Evolutionary conservation across 2,888 invertebrate genomes (phyloP), one percentile per base, ranked within the genome.

Genomic region (Stenichneumon culpator): DNA sequence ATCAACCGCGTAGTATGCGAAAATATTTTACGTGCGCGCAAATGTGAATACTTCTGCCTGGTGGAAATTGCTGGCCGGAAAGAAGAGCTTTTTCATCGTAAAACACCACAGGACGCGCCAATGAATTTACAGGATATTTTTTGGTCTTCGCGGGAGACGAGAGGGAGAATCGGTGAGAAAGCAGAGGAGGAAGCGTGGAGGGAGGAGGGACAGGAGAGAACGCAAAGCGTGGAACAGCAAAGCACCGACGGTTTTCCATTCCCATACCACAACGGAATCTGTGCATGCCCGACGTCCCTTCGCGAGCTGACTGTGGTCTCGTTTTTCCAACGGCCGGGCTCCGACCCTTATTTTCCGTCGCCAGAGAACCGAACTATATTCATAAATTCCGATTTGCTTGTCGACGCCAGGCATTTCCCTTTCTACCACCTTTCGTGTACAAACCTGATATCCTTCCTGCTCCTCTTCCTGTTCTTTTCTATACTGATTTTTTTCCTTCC

Each of bases 321-420:
- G 79, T 79, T 79, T 70, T 50, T 70, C 70, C 70, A 70, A 78
- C 81, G 63, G 3, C 57, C 73, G 44, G 57, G 25, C 47, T 63
- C 60, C 67, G 25, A 54, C 72, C 78, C 68, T 73, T 84, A 84
- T 84, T 84, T 74, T 60, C 72, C 52, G 47, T 73, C 52, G 60
- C 52, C 63, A 81, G 73, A 73, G 54, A 84, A 70, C 70, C 67
- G 75, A 84, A 84, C 74, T 82, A 82, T 79, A 75, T 81, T 87
- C 89, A 88, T 90, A 90, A 90, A 90, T 90, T 86, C 87, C 89
- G 88, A 89, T 90, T 90, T 88, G 86, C 89, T 90, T 87, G 90
- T 88, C 88, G 87, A 84, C 86, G 81, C 83, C 86, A 87, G 87
- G 86, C 86, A 84, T 87, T 83, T 81, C 77, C 74, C 78, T 77